Percentiles rank a stretch among this genome's conserved stretches.
Conservation (phyloP, 2,888 invertebrate species). For the Cephalotes varians region DNA sequence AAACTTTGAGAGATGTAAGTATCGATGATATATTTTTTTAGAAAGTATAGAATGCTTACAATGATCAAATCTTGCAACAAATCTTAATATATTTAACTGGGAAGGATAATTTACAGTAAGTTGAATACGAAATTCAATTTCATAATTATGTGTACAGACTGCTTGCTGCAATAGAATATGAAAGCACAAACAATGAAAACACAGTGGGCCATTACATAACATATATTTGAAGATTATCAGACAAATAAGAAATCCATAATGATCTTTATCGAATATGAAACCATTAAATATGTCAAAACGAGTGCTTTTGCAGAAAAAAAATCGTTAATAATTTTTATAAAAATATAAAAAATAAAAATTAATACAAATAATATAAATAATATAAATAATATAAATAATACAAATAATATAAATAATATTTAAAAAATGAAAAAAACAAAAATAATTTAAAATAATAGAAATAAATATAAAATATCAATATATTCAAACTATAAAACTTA, state of each 20-base stretch:
- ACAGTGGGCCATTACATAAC: neutral
- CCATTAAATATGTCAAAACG: neutral
- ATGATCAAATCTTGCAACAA: neutral
- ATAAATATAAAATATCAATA: too few species aligned
- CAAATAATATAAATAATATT: too few species aligned
- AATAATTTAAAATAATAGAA: too few species aligned
- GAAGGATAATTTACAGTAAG: neutral
- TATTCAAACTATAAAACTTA: too few species aligned
- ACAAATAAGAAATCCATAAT: neutral
- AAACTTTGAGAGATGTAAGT: too few species aligned
- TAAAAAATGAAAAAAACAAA: too few species aligned
- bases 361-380: too few species aligned
- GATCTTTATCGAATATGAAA: neutral
- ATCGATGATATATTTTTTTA: too few species aligned
- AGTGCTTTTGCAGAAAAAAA: neutral
- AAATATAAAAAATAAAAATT: neutral
- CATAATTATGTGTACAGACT: neutral
- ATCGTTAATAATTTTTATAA: neutral
- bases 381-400: too few species aligned
- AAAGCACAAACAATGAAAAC: neutral
- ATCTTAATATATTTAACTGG: neutral
- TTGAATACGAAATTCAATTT: neutral
- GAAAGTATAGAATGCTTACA: slow-evolving; percentile 4
- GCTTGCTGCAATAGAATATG: neutral
- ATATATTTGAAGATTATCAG: neutral